Percentiles rank a stretch among this genome's conserved stretches.
phyloP scores from a whole-genome alignment of 2,888 invertebrate genomes.

The Fragum whitleyi region DNA sequence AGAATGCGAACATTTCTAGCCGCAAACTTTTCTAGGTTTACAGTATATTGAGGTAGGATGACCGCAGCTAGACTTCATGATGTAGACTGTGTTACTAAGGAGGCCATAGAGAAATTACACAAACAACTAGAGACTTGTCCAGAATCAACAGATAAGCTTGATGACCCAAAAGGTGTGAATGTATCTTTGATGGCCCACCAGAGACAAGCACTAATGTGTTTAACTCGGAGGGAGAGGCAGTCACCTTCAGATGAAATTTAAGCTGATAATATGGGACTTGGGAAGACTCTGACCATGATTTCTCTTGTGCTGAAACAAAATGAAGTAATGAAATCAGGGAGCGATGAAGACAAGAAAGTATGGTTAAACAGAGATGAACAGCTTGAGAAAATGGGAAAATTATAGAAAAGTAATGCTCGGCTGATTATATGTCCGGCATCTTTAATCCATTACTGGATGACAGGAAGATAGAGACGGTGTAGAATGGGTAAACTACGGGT shows the following conservation, averaged over 20 bases:
- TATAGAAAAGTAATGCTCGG: too few relatives aligned
- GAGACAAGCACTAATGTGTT: slow-evolving; percentile 93
- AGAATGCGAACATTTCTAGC: too few relatives aligned
- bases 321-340: slow-evolving; percentile 64
- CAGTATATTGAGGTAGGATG: slow-evolving; percentile 85
- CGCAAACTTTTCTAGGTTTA: too few relatives aligned
- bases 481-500: too few relatives aligned
- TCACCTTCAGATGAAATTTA: too few relatives aligned
- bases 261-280: slow-evolving; percentile 87
- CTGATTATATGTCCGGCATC: too few relatives aligned
- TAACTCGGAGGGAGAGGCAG: slow-evolving; percentile 95
- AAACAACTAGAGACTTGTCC: slow-evolving; percentile 83
- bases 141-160: slow-evolving; percentile 85
- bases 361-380: slow-evolving; percentile 77
- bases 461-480: too few relatives aligned
- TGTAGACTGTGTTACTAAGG: slow-evolving; percentile 81
- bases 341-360: slow-evolving; percentile 64
- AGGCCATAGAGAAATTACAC: slow-evolving; percentile 80
- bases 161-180: slow-evolving; percentile 87
- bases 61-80: slow-evolving; percentile 78
- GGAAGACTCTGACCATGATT: slow-evolving; percentile 86
- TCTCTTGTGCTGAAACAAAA: slow-evolving; percentile 84
- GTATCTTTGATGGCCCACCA: slow-evolving; percentile 93
- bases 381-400: slow-evolving; percentile 76
- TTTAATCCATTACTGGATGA: too few relatives aligned